Percentiles rank a stretch among this genome's conserved stretches.
Evolutionary conservation across 2,888 invertebrate species (phyloP).

Genomic region (Petrolisthes manimaculis): DNA sequence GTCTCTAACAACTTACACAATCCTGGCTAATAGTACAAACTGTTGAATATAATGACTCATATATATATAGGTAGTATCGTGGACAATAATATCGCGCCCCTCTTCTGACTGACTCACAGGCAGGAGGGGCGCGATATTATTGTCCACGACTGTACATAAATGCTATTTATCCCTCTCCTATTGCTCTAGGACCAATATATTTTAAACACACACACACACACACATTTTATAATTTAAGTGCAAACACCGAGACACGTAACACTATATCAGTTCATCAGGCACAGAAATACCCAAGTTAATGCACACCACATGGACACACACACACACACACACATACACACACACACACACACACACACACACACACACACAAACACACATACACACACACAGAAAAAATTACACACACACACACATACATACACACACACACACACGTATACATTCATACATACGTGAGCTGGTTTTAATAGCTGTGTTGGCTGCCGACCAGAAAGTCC

Average conservation of each 20-base stretch:
- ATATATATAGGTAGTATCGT: too few species aligned
- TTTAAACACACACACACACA: too few species aligned
- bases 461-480: conserved; percentile 37
- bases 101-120: too few species aligned
- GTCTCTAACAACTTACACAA: too few species aligned
- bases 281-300: conserved; percentile 43
- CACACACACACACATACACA: not conserved
- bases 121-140: too few species aligned
- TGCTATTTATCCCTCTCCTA: too few species aligned
- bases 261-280: conserved; percentile 55
- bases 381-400: conserved; percentile 8
- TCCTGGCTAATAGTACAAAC: too few species aligned
- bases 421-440: not conserved
- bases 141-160: too few species aligned
- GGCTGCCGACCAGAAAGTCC: not conserved
- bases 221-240: too few species aligned
- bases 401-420: not conserved
- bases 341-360: conserved; percentile 6
- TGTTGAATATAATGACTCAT: too few species aligned
- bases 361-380: not conserved
- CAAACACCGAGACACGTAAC: not conserved
- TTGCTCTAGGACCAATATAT: too few species aligned
- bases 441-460: conserved; percentile 31
- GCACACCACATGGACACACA: not conserved
- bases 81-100: too few species aligned